Evolutionary conservation across 2,797 vertebrate genomes (phyloP), one percentile per base, ranked within the genome.

Genomic region (Gallirallus australis): DNA sequence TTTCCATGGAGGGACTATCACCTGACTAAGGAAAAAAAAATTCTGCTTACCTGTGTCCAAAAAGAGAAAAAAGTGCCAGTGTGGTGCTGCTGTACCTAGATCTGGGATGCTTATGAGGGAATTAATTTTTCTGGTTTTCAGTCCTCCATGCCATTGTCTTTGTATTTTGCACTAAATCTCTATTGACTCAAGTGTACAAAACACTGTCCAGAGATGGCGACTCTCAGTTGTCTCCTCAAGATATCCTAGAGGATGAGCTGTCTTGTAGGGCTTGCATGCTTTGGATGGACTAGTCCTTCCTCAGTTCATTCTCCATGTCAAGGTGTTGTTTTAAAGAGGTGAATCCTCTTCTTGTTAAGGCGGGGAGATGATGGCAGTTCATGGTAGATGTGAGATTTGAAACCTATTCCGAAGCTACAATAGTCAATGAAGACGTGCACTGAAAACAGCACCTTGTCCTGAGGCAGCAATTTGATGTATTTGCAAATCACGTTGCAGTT

Each of bases 401-500:
- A 96, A 89, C 60, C 87, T 91, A 59, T 87, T 96, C 82, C 77
- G 91, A 72, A 94, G 59, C 92, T 95, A 90, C 88, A 80, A 54
- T 20, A 71, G 59, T 82, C 66, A 88, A 76, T 64, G 63, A 88
- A 93, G 76, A 92, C 65, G 75, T 94, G 87, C 52, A 66, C 86
- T 72, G 56, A 85, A 94, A 82, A 72, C 76, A 63, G 8, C 93
- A 96, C 95, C 97, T 97, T 92, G 91, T 97, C 93, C 93, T 85
- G 93, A 96, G 96, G 97, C 83, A 95, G 96, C 93, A 96, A 63
- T 95, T 93, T 86, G 81, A 91, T 90, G 86, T 97, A 87, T 97
- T 96, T 97, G 97, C 96, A 97, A 97, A 97, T 95, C 92, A 65
- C 53, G 54, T 94, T 85, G 90, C 90, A 94, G 84, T 89, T 82